Base-by-base conservation (phyloP, 2,113 vertebrate species). In the Prietella phreatophila region DNA sequence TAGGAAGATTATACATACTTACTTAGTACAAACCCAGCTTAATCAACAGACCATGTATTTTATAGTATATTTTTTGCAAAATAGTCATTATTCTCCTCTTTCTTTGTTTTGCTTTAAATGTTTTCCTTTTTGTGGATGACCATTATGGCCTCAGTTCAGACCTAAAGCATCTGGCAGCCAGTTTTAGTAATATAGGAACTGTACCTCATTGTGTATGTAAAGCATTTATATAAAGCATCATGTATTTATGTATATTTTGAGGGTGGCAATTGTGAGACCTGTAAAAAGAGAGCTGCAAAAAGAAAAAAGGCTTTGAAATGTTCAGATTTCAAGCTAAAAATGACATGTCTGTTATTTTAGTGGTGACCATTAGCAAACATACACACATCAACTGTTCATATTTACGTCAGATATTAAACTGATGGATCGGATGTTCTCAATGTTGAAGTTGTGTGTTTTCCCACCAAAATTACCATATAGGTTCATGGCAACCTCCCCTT, bases 1-100 rank as follows among this genome's bases (percentile, higher is more conserved):
- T 39, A 60, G 56, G 27, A 25, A 30, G 10, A 55, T 67, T 67
- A 53, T 36, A 86, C 50, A 47, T n/a, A 79, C 25, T 67, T 80
- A 30, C 14, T 60, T n/a, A 55, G 25, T 81, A 61, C 61, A 81
- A 80, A 36, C 20, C 22, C 36, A 85, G 20, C 9, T 86, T 86
- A 81, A 55, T 63, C n/a, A 65, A 33, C 85, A 86, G 58, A 55
- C 60, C 20, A 13, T 81, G 9, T 81, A 20, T 56, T 58, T 33
- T 9, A 80, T 80, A 53, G 50, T 30, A 55, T 39, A 75, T 75
- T 55, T 80, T 30, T 56, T 5, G 9, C 13, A 30, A 53, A 79
- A 30, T 56, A 30, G 47, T 25, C 22, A 1, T 53, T 15, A 67
- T 50, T 47, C n/a, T 30, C 39, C 47, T n/a, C 0, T 27, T 33